Evolutionary conservation across 2,797 vertebrate species (phyloP), one percentile per base, ranked within the genome.

Genomic region (Spondyliosoma cantharus): DNA sequence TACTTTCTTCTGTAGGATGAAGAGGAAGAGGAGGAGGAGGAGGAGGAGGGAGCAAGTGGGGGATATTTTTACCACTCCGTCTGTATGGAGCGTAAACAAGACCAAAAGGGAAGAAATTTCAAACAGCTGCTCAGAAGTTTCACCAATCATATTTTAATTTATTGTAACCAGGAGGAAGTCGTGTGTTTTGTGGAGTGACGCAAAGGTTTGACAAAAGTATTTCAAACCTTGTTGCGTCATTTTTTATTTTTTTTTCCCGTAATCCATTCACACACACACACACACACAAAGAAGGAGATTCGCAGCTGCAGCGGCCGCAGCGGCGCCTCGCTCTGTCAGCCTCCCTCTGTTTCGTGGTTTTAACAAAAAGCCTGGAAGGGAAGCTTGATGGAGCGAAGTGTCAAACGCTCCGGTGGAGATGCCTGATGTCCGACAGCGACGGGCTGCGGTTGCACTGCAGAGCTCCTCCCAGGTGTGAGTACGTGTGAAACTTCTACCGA

Each of bases 51-150:
- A 76, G 85, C 58, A 56, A 71, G 84, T 32, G 77, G 58, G 29
- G 85, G 81, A 77, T 91, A 89, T 90, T 86, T 89, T 88, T 88
- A 87, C 83, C 69, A 63, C 69, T 76, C 57, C 32, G 62, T 84
- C 69, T 37, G 60, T 61, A 72, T 48, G 59, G 67, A 80, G 82
- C 50, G 80, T 70, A 86, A 91, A 90, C 80, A 85, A 80, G 73
- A 82, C 73, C 78, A 59, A 37, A 82, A 83, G 78, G 83, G 63
- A 80, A 79, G 50, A n/a, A 32, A 32, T 79, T 84, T 77, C 45
- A 78, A 86, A 74, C 50, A 53, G 45, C 76, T 56, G 2, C 65
- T 76, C 37, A 32, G 58, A 74, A 27, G 19, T 3, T 20, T 66
- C 19, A 68, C 53, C 59, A 15, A 20, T 58, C 57, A 77, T 54